A percentile compares a stretch with the other conserved stretches of the same genome.
These are phyloP conservation scores for Palythoa grandis DNA, from an alignment of 92 coral and sea anemone species.

Conservation along the genomic window DNA sequence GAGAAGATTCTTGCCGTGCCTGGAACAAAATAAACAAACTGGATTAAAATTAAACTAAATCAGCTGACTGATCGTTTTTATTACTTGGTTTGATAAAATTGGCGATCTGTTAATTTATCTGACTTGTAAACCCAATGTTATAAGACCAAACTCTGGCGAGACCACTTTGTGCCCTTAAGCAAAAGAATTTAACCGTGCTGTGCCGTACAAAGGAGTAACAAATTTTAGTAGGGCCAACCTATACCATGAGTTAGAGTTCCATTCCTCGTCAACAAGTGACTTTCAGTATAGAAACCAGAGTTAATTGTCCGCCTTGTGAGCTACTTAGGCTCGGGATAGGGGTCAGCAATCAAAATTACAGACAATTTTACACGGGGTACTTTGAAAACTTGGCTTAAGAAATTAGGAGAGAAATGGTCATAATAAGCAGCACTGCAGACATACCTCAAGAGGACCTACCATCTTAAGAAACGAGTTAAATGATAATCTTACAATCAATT, in stretches of 20 bases:
- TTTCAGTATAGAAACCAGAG: not conserved
- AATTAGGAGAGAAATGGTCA: not conserved
- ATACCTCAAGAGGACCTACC: no score
- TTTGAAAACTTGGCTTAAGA: no score
- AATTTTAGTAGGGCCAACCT: no score
- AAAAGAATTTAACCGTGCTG: not conserved
- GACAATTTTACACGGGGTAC: no score
- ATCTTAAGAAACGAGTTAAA: no score
- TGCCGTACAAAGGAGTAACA: not conserved
- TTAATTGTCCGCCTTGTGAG: not conserved
- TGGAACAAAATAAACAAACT: not conserved
- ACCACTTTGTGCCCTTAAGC: not conserved
- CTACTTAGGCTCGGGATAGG: not conserved
- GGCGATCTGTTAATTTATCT: not conserved
- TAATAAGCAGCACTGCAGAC: not conserved
- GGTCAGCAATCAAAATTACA: not conserved
- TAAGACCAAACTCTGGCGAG: no score
- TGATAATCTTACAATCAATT: no score
- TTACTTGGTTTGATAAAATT: not conserved
- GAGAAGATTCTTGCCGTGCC: constrained; percentile 98
- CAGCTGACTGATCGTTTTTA: not conserved
- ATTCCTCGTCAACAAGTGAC: no score
- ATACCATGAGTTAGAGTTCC: no score
- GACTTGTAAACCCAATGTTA: not conserved
- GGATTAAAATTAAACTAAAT: no score